Evolutionary conservation across 2,797 vertebrate species (phyloP), one percentile per base, ranked within the genome.

Genomic region (Helicolenus hilgendorfi): DNA sequence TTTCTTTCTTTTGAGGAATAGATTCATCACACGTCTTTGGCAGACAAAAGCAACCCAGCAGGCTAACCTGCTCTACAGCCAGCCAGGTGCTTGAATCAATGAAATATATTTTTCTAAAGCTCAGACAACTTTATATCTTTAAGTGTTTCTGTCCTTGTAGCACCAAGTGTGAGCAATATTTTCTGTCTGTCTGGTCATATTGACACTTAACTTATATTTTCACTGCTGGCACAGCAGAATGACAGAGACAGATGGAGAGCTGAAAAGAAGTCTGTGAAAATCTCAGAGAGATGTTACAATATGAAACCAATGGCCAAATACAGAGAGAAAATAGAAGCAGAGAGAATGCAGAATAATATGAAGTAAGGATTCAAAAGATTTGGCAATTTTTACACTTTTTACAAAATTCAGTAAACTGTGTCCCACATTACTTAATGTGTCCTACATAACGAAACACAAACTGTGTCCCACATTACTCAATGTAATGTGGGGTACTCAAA

Each of bases 241-340:
- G 27, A 74, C 10, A 11, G 26, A 70, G 67, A 81, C 75, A 72
- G 79, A 81, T 84, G 71, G 70, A 49, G 33, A 36, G 35, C 45
- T 75, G 49, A 81, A 68, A 68, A 65, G 27, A 59, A 18, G 36
- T 58, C 58, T 76, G 55, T 70, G 26, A 81, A 81, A 79, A 83
- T 77, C 29, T 65, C 45, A 29, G 72, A 41, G 24, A 64, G n/a
- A 49, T 1, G 7, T 67, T 45, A 24, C 64, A 70, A 62, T 7
- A 36, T 33, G 2, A 81, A 56, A 72, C 26, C 26, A 38, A 3
- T 38, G 13, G 33, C 36, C 20, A 73, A 56, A 55, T n/a, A 35
- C 64, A 36, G 41, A 59, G 11, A 79, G 36, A 68, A 72, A 63
- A 75, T 4, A 62, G 14, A 76, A 35, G 22, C 35, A 59, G 64